These are phyloP conservation scores for Eristalis tenax DNA, from an alignment of 2,888 invertebrate genomes.

Conservation along the genomic window DNA sequence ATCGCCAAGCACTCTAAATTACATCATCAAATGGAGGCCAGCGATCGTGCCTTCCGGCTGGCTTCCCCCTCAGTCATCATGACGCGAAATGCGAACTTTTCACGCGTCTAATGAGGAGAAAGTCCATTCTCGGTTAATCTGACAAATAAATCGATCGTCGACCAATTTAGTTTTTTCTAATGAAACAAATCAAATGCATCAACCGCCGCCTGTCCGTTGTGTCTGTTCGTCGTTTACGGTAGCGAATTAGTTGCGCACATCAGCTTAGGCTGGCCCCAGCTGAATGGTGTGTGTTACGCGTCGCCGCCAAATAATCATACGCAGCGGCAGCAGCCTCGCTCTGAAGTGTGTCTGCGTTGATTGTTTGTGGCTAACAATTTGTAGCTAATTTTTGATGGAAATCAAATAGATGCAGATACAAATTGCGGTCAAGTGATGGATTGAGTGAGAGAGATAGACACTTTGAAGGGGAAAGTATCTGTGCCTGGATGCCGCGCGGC, in stretches of 20 bases:
- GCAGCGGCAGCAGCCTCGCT: neutral
- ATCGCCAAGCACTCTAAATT: neutral
- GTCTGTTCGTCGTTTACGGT: neutral
- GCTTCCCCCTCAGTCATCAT: neutral
- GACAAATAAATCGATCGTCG: conserved; percentile 6
- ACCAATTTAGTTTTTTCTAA: neutral
- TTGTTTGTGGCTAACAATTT: conserved; percentile 24
- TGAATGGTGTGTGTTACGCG: neutral
- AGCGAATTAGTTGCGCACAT: neutral
- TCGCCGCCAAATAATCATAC: neutral
- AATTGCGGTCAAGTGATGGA: conserved; percentile 1
- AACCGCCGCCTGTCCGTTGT: neutral
- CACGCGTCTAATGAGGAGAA: conserved; percentile 1
- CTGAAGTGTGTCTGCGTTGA: neutral
- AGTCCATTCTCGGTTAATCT: neutral
- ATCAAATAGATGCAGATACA: conserved; percentile 9
- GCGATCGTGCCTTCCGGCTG: neutral
- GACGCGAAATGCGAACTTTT: neutral
- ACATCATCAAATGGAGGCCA: neutral
- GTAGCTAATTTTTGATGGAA: conserved; percentile 8
- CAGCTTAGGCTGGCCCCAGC: neutral
- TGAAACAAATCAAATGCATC: neutral
- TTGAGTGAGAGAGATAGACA: neutral
- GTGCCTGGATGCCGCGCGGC: neutral
- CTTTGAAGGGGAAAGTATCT: conserved; percentile 1